phyloP scores from a whole-genome alignment of 2,113 vertebrate species.

The Nerophis ophidion region DNA sequence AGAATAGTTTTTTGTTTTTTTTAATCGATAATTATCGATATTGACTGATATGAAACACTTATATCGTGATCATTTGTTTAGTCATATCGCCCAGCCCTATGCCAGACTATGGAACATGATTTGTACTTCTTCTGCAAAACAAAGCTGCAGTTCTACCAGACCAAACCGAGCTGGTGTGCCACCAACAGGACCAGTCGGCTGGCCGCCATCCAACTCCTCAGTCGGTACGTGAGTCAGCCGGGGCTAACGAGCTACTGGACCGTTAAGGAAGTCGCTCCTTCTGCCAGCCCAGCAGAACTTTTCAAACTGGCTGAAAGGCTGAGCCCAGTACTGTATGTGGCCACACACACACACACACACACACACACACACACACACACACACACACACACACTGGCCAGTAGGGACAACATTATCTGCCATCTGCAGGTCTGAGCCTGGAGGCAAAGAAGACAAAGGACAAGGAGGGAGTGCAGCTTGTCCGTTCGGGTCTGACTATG shows the following conservation, averaged over 20 bases:
- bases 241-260: conserved; percentile 6
- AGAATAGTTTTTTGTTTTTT: too few relatives aligned
- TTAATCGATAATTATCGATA: too few relatives aligned
- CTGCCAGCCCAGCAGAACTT: conserved; percentile 4
- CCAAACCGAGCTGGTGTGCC: conserved; percentile 1
- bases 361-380: conserved; percentile 13
- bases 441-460: conserved; percentile 37
- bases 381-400: conserved; percentile 35
- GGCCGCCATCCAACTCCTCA: conserved; percentile 8
- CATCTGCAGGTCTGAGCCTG: conserved; percentile 64
- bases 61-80: too few relatives aligned
- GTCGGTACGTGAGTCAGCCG: conserved; percentile 8
- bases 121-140: too few relatives aligned
- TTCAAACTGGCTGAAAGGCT: conserved; percentile 1
- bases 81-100: too few relatives aligned
- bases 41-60: too few relatives aligned
- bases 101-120: too few relatives aligned
- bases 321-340: neutral
- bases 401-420: conserved; percentile 56
- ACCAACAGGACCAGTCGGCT: conserved; percentile 5
- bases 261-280: conserved; percentile 1
- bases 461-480: conserved; percentile 19
- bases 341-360: too few relatives aligned
- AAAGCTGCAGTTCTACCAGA: too few relatives aligned
- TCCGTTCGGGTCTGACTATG: conserved; percentile 11